A percentile compares a stretch with the other conserved stretches of the same genome.
Evolutionary conservation across 92 coral and sea anemone genomes (phyloP).

Genomic region (Paragorgia papillata): DNA sequence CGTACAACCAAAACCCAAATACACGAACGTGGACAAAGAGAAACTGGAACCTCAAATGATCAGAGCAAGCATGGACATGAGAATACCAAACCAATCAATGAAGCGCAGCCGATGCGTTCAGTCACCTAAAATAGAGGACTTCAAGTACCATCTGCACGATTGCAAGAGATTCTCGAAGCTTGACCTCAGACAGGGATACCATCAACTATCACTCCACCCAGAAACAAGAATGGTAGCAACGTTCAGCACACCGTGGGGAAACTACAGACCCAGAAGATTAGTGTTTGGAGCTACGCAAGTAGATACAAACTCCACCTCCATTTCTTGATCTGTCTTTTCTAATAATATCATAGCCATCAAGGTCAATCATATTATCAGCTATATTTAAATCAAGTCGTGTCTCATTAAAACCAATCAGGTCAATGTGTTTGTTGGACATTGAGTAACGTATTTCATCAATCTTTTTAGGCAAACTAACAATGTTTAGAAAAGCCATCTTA

Average conservation of each 20-base stretch:
- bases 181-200: slow-evolving; percentile 55
- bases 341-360: no score
- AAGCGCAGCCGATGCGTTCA: slow-evolving; percentile 59
- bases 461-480: no score
- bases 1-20: slow-evolving; percentile 58
- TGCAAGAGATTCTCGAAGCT: slow-evolving; percentile 61
- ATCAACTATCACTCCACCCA: slow-evolving; percentile 47
- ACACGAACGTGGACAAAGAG: slow-evolving; percentile 37
- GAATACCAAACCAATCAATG: slow-evolving; percentile 57
- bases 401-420: no score
- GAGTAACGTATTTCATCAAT: no score
- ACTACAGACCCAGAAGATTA: slow-evolving; percentile 58
- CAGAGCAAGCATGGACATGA: slow-evolving; percentile 64
- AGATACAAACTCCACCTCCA: no score
- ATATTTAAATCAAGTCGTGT: no score
- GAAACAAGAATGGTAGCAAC: slow-evolving; percentile 52
- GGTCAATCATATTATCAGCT: no score
- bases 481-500: no score
- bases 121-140: slow-evolving; percentile 56
- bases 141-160: slow-evolving; percentile 49
- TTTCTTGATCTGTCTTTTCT: slow-evolving; percentile 50
- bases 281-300: slow-evolving; percentile 59
- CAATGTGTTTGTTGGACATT: no score
- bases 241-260: slow-evolving; percentile 66
- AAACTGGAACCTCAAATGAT: slow-evolving; percentile 68